Conservation (phyloP, 2,113 vertebrate genomes). For the Delphinapterus leucas region DNA sequence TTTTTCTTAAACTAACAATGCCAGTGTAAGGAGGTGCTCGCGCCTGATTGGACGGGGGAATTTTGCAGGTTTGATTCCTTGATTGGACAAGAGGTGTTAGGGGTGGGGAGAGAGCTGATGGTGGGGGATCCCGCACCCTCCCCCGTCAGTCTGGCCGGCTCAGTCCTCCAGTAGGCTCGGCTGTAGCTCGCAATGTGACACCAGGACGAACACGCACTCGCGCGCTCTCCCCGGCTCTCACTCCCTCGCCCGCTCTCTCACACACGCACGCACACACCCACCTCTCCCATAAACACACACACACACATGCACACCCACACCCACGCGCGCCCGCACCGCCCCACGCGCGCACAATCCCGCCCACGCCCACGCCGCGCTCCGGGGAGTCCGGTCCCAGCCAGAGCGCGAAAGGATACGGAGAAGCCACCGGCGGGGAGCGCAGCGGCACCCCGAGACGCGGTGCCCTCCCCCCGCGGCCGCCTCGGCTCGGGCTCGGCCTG, state of each 20-base stretch:
- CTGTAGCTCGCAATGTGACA: conserved; percentile 81
- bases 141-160: conserved; percentile 71
- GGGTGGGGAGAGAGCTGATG: conserved; percentile 78
- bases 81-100: conserved; percentile 82
- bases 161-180: conserved; percentile 70
- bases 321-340: conserved; percentile 80
- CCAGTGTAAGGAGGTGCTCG: conserved; percentile 75
- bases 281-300: conserved; percentile 76
- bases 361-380: conserved; percentile 71
- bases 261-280: conserved; percentile 69
- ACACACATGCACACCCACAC: conserved; percentile 81
- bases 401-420: conserved; percentile 74
- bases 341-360: conserved; percentile 71
- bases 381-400: conserved; percentile 63
- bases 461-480: conserved; percentile 66
- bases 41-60: conserved; percentile 79
- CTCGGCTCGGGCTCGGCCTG: conserved; percentile 60
- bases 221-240: conserved; percentile 74
- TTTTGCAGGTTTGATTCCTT: conserved; percentile 79
- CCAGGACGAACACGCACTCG: conserved; percentile 69
- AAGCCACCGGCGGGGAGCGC: conserved; percentile 70
- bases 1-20: conserved; percentile 83
- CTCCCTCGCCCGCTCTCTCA: conserved; percentile 48
- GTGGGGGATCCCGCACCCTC: conserved; percentile 72
- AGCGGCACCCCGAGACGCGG: conserved; percentile 74